Evolutionary conservation across 2,113 vertebrate species (phyloP), one percentile per base, ranked within the genome.

Genomic region (Hippocampus abdominalis): DNA sequence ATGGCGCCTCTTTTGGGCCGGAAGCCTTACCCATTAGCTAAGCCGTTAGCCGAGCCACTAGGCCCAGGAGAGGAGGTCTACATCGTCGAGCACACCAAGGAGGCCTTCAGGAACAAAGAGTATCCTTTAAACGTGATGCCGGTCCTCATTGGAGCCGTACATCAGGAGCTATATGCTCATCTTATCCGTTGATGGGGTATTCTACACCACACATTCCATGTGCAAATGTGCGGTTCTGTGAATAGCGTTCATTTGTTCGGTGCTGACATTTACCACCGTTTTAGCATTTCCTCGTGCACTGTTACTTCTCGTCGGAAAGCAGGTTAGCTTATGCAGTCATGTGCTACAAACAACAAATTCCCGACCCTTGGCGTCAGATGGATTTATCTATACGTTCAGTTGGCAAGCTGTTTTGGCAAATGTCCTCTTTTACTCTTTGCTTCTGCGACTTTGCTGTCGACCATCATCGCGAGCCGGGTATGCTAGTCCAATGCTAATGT

Each of bases 81-180:
- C 93, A 92, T 92, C 86, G 92, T 97, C 87, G 90, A 95, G 72
- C 96, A 96, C 93, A 95, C 92, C 79, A 94, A 95, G 85, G 96
- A 98, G 93, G 95, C 95, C 93, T 97, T 97, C 93, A 94, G 92
- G 92, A 96, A 94, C 88, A 95, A 94, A 93, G 96, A 97, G 96
- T 98, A 97, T 97, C 96, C 95, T 91, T 93, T 32, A 66, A 16
- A 39, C 71, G 51, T 68, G 72, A 73, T 79, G 82, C 27, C 69
- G 80, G 27, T 74, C 3, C 78, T 74, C 71, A 64, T 23, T 15
- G 63, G 40, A 36, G 27, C 2, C 32, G 3, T 8, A 1, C 51
- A n/a, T 0, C 15, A 64, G 48, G 64, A 36, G 64, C 21, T 51
- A 0, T 0, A 12, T 36, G 8, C 10, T 32, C 57, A 59, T 15